These are phyloP conservation scores for Lycophotia porphyrea DNA, from an alignment of 2,888 invertebrate genomes.

Conservation along the genomic window DNA sequence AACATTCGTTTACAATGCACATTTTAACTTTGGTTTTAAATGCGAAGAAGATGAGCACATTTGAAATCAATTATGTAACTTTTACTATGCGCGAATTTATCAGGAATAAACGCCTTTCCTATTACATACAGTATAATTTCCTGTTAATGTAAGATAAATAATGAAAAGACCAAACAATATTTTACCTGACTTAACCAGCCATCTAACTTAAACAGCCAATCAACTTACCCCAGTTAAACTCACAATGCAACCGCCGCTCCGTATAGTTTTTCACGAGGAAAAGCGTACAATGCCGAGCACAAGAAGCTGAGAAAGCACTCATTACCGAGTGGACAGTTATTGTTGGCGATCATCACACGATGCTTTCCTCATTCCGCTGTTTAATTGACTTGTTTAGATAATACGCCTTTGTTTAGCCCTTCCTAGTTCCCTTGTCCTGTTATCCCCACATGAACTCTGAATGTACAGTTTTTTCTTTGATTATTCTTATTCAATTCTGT, in stretches of 20 bases:
- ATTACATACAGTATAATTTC: background rate
- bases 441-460: slow-evolving; percentile 35
- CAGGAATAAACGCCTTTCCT: background rate
- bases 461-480: background rate
- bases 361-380: slow-evolving; percentile 79
- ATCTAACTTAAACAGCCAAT: slow-evolving; percentile 27
- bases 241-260: slow-evolving; percentile 67
- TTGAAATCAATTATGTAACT: background rate
- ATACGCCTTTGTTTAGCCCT: slow-evolving; percentile 60
- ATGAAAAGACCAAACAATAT: background rate
- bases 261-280: slow-evolving; percentile 87
- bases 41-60: background rate
- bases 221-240: slow-evolving; percentile 41
- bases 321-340: slow-evolving; percentile 84
- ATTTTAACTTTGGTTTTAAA: slow-evolving; percentile 31
- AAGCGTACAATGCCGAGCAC: slow-evolving; percentile 81
- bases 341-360: slow-evolving; percentile 81
- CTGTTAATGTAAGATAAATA: background rate
- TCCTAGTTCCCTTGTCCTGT: slow-evolving; percentile 53
- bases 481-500: too few species aligned
- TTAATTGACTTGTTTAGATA: slow-evolving; percentile 73
- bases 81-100: background rate
- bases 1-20: slow-evolving; percentile 56
- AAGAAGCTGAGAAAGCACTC: slow-evolving; percentile 81
- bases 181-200: background rate